phyloP scores from a whole-genome alignment of 2,113 vertebrate genomes.

The Aspidoscelis tigris region DNA sequence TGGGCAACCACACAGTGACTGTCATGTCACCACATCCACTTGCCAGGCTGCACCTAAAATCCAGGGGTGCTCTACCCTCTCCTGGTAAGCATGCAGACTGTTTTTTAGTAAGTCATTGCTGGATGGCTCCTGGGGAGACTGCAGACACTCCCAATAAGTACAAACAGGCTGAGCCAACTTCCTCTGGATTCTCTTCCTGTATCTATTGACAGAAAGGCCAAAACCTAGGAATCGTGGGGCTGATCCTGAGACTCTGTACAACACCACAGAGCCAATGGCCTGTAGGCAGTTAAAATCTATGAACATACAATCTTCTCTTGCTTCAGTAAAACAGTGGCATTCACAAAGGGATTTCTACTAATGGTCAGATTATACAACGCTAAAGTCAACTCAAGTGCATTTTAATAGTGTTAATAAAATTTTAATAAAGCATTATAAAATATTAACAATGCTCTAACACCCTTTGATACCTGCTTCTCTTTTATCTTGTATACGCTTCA shows the following conservation, averaged over 20 bases:
- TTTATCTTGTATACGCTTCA: slow-evolving; percentile 68
- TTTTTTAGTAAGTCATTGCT: no score
- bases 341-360: slow-evolving; percentile 51
- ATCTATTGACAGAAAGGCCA: background rate
- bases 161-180: background rate
- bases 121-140: no score
- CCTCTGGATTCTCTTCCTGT: background rate
- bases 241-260: background rate
- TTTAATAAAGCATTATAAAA: slow-evolving; percentile 75
- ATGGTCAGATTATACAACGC: slow-evolving; percentile 39
- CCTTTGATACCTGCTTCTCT: slow-evolving; percentile 62
- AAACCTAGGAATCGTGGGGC: background rate
- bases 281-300: background rate
- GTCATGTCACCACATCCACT: no score
- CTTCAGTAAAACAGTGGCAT: background rate
- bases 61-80: no score
- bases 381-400: slow-evolving; percentile 57
- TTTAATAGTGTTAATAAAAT: slow-evolving; percentile 74
- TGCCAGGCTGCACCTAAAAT: no score
- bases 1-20: no score
- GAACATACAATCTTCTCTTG: background rate
- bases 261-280: background rate
- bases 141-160: background rate
- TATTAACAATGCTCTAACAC: slow-evolving; percentile 72
- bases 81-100: no score